Base-by-base conservation (phyloP, 2,888 invertebrate species). In the Sinohyriopsis cumingii region DNA sequence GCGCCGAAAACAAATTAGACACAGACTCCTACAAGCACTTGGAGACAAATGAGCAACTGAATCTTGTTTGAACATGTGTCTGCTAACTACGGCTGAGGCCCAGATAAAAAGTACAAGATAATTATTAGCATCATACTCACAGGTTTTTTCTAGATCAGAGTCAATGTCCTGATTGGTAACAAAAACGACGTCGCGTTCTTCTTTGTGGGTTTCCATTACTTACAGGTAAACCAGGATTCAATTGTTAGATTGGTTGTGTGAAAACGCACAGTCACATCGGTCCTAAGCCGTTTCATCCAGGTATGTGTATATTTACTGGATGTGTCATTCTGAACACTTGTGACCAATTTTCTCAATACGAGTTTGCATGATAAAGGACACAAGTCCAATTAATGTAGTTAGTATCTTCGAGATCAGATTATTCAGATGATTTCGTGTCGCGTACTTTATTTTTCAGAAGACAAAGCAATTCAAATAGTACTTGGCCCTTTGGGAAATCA, bases 141-240 rank as follows among this genome's bases (percentile, higher is more conserved):
- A 56, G 18, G 59, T 54, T 25, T 55, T 57, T 53, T 45, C 15
- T 20, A 74, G 20, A n/a, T 60, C 65, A 28, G 55, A 20, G 24
- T 59, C 72, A n/a, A 69, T 28, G 55, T 72, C 67, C 20, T 63
- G 63, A 25, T 55, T 57, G 28, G 45, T 65, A 4, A 25, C 56
- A 15, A 71, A 53, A 6, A 68, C 15, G 6, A 60, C 55, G 24
- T 71, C 65, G 80, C 88, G 89, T 45, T 66, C 72, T 24, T 68
- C 55, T 59, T 67, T 66, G 53, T 69, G 65, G 33, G 63, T 60
- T 22, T 64, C 33, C 20, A 72, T 28, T 24, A 69, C 65, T n/a
- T 69, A 69, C 45, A 73, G 59, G 28, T 55, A 19, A 19, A 33
- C 20, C 55, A 69, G 33, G 45, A 69, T 69, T 45, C 65, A 24